phyloP scores from a whole-genome alignment of 2,888 invertebrate genomes.

The Alloscopus bannaensis region DNA sequence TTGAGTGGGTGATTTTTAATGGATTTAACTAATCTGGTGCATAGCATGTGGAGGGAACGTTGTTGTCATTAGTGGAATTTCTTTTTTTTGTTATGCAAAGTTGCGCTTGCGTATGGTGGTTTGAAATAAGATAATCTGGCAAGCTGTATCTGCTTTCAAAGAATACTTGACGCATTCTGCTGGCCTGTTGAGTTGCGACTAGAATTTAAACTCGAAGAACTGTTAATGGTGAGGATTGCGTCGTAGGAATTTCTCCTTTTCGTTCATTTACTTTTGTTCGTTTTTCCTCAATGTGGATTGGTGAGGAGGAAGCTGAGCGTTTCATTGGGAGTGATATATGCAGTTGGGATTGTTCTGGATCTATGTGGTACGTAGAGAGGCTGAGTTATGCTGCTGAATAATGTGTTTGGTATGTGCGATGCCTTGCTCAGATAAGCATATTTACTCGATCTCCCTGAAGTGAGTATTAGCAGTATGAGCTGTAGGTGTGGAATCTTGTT shows the following conservation, averaged over 20 bases:
- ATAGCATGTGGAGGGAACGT: constrained; percentile 59
- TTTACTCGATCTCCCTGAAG: neutral
- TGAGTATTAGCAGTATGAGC: constrained; percentile 29
- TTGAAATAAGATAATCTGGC: too few species aligned
- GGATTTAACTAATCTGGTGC: constrained; percentile 55
- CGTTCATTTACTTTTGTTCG: too few species aligned
- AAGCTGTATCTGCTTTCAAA: too few species aligned
- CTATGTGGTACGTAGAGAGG: constrained; percentile 13
- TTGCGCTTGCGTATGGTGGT: constrained; percentile 49
- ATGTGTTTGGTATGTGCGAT: constrained; percentile 56
- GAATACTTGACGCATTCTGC: too few species aligned
- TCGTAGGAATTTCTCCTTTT: too few species aligned
- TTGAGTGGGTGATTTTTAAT: constrained; percentile 62
- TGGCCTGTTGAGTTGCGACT: too few species aligned
- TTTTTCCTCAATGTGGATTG: too few species aligned
- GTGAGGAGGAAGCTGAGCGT: too few species aligned
- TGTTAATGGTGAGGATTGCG: too few species aligned
- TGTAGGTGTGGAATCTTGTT: constrained; percentile 27
- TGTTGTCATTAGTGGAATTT: constrained; percentile 66
- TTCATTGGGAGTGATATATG: too few species aligned
- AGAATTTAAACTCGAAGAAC: too few species aligned
- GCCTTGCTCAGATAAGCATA: constrained; percentile 11
- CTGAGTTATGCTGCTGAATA: constrained; percentile 48
- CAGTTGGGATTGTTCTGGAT: constrained; percentile 28
- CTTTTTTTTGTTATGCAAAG: constrained; percentile 62